A percentile compares a stretch with the other conserved stretches of the same genome.
phyloP scores from a whole-genome alignment of 2,797 vertebrate species.

The Orestias chungarensis region DNA sequence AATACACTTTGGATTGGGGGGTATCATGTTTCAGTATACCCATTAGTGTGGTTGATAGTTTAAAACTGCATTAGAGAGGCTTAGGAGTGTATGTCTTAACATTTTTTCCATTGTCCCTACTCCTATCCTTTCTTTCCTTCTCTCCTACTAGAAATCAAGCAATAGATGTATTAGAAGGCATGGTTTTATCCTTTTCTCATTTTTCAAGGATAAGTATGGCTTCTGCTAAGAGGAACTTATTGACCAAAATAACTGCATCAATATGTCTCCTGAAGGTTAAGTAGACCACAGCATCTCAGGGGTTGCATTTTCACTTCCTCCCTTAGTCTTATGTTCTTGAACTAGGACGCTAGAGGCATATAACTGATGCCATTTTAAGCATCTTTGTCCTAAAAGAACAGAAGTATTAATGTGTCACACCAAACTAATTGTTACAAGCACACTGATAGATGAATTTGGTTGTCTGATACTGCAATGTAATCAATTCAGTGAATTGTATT shows the following conservation, averaged over 20 bases:
- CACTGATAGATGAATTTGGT: slow-evolving; percentile 24
- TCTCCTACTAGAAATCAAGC: slow-evolving; percentile 64
- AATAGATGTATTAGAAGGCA: slow-evolving; percentile 78
- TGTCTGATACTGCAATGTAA: slow-evolving; percentile 18
- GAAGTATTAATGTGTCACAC: slow-evolving; percentile 24
- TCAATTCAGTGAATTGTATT: slow-evolving; percentile 14
- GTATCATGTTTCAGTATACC: slow-evolving; percentile 57
- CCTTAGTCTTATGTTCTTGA: slow-evolving; percentile 70
- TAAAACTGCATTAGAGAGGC: slow-evolving; percentile 67
- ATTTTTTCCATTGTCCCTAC: slow-evolving; percentile 21
- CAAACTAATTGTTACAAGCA: slow-evolving; percentile 29
- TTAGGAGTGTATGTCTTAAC: slow-evolving; percentile 56
- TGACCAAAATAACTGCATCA: slow-evolving; percentile 84
- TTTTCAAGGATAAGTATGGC: slow-evolving; percentile 82
- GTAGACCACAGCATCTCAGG: slow-evolving; percentile 65
- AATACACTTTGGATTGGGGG: slow-evolving; percentile 46
- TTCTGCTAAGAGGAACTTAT: slow-evolving; percentile 81
- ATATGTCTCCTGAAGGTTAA: slow-evolving; percentile 81
- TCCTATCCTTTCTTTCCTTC: slow-evolving; percentile 21
- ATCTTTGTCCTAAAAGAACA: slow-evolving; percentile 30
- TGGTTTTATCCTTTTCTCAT: slow-evolving; percentile 76
- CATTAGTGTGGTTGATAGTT: slow-evolving; percentile 65
- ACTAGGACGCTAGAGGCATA: slow-evolving; percentile 39
- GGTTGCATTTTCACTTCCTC: slow-evolving; percentile 74
- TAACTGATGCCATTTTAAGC: slow-evolving; percentile 40